Evolutionary conservation across 2,113 vertebrate species (phyloP).

Genomic region (Vidua chalybeata): DNA sequence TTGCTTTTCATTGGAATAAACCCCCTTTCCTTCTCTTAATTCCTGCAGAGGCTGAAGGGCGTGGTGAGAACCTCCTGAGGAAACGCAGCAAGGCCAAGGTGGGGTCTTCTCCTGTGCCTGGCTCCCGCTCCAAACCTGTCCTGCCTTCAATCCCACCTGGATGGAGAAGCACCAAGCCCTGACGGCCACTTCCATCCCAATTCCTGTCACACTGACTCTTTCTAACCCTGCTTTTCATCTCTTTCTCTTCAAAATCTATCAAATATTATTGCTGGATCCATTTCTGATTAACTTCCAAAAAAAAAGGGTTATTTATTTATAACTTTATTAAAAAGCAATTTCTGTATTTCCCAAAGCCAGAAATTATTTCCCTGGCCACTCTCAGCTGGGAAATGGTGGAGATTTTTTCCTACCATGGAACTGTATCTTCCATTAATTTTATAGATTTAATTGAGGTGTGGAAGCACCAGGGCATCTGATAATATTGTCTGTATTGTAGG

Average conservation of each 20-base stretch:
- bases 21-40: neutral
- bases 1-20: neutral
- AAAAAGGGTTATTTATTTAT: slow-evolving; percentile 25
- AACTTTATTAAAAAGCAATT: slow-evolving; percentile 53
- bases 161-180: slow-evolving; percentile 42
- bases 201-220: neutral
- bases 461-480: neutral
- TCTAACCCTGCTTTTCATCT: neutral
- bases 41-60: neutral
- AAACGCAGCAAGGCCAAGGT: neutral
- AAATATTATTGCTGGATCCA: neutral
- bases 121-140: slow-evolving; percentile 74
- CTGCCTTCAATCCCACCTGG: slow-evolving; percentile 85
- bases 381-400: neutral
- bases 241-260: neutral
- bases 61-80: neutral
- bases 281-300: neutral
- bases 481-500: neutral
- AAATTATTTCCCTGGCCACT: slow-evolving; percentile 37
- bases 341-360: neutral
- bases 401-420: neutral
- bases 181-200: neutral
- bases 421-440: neutral
- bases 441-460: neutral
- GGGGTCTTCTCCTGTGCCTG: neutral